Evolutionary conservation across 2,888 invertebrate species (phyloP).

Genomic region (Volucella inanis): DNA sequence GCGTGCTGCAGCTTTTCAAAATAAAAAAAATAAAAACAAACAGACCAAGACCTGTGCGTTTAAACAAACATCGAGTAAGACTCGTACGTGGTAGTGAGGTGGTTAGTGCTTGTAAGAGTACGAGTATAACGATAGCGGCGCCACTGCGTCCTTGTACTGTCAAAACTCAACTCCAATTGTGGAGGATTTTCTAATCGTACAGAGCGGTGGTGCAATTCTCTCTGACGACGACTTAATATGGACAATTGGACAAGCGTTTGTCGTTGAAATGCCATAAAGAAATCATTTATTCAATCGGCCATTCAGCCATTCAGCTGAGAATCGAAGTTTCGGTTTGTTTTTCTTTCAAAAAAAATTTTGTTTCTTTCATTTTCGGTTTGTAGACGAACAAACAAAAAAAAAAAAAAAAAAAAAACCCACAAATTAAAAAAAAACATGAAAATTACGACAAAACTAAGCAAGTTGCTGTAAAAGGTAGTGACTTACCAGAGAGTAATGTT

Average conservation of each 20-base stretch:
- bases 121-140: conserved; percentile 55
- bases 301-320: conserved; percentile 52
- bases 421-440: conserved; percentile 31
- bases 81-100: background rate
- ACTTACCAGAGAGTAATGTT: conserved; percentile 56
- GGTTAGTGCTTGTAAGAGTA: conserved; percentile 22
- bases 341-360: conserved; percentile 10
- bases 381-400: no score
- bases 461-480: conserved; percentile 55
- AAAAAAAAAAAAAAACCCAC: no score
- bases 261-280: conserved; percentile 65
- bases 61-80: background rate
- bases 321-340: conserved; percentile 61
- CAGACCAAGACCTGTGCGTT: conserved; percentile 35
- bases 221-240: conserved; percentile 70
- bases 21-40: conserved; percentile 13
- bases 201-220: conserved; percentile 64
- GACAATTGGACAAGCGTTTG: conserved; percentile 70
- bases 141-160: conserved; percentile 73
- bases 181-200: conserved; percentile 71
- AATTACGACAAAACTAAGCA: background rate
- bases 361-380: no score
- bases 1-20: background rate
- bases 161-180: conserved; percentile 73
- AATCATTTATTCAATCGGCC: conserved; percentile 62